Base-by-base conservation (phyloP, 2,113 vertebrate genomes). In the Tragelaphus imberbis region DNA sequence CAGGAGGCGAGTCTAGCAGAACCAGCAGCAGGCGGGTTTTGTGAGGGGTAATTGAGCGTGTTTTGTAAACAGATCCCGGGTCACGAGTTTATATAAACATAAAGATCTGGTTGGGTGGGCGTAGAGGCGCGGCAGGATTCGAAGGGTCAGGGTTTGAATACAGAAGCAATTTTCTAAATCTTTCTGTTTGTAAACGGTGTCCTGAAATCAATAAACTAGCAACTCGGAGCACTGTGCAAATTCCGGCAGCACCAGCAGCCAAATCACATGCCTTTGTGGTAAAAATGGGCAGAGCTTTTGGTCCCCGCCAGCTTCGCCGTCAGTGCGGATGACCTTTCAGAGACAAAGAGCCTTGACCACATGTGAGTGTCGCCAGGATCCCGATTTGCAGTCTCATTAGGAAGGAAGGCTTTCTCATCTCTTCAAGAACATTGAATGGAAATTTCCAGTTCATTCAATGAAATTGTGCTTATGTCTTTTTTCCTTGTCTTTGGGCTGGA, bases 151-250 rank as follows among this genome's bases (percentile, higher is more conserved):
- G 23, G 8, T 51, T 4, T 33, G 44, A n/a, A 84, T 56, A 58
- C 80, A 88, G 61, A 25, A 97, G 27, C 84, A 61, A 40, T 77
- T 94, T 95, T 96, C 95, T 91, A 87, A 81, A 17, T 33, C 85
- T 97, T 28, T 84, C 92, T 96, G 51, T 77, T 90, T 97, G 90
- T 79, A 94, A 97, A 47, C 36, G 33, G 87, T 51, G 85, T 71
- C 97, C 44, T 53, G 53, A 97, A 75, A 84, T 92, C 95, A 81
- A 58, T 88, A 68, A 91, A 68, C 0, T 6, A 93, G 84, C 49
- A 71, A 27, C 30, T 56, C 25, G 10, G 59, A 44, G 68, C 59
- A 0, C 13, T 3, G 1, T 47, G 86, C 33, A 56, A 30, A 92
- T 27, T 77, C 51, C 5, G 21, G 91, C 75, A 1, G 40, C 13